Evolutionary conservation across 2,113 vertebrate species (phyloP).

Genomic region (Clupea harengus): DNA sequence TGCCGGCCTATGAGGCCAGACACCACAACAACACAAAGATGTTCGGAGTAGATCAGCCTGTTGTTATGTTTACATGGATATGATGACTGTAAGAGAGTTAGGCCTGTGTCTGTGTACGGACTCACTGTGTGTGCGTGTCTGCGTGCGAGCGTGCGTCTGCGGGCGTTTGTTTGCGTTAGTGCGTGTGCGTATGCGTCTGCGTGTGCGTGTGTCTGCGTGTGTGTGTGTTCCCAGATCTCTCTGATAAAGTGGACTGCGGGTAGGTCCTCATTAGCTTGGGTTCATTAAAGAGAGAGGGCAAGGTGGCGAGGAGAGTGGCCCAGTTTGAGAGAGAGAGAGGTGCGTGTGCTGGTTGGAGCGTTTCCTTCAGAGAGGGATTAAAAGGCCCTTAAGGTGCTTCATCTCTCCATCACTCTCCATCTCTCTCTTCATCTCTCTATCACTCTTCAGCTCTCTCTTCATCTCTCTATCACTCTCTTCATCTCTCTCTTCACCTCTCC

Average conservation of each 20-base stretch:
- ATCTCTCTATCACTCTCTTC: not conserved
- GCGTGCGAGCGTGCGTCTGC: not conserved
- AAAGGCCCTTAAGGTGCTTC: not conserved
- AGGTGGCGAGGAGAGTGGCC: not conserved
- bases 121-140: not conserved
- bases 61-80: no score
- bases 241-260: not conserved
- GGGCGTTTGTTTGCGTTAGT: not conserved
- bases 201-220: not conserved
- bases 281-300: no score
- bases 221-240: not conserved
- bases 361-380: not conserved
- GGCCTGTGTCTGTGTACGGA: no score
- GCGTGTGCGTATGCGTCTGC: not conserved
- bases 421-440: no score
- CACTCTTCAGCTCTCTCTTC: not conserved
- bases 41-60: no score
- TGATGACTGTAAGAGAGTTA: not conserved
- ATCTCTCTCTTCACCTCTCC: not conserved
- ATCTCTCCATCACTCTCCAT: not conserved
- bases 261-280: not conserved
- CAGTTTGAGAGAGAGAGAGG: not conserved
- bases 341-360: not conserved
- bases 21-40: no score
- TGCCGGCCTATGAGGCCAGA: no score